A percentile compares a stretch with the other conserved stretches of the same genome.
Evolutionary conservation across 2,888 invertebrate genomes (phyloP).

Genomic region (Ormyrus rosae): DNA sequence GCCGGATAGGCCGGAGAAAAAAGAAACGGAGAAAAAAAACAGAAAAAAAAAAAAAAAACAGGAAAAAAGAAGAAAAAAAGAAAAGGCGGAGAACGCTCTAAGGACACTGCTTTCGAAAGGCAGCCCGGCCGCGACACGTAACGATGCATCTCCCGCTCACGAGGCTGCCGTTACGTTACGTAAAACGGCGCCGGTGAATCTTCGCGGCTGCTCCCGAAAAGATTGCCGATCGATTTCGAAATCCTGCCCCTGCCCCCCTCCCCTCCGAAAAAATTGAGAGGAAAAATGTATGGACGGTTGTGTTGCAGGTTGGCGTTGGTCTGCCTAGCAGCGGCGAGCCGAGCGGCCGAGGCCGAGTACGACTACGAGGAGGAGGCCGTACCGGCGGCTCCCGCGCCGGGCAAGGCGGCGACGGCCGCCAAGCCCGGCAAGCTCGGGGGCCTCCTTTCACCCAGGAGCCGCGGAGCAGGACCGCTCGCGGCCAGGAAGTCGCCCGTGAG

Average conservation of each 20-base stretch:
- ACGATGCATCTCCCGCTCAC: neutral
- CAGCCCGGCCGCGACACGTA: neutral
- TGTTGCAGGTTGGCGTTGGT: neutral
- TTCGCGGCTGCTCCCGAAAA: too few relatives aligned
- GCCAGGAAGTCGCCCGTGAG: conserved; percentile 19
- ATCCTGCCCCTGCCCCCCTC: too few relatives aligned
- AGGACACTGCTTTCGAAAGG: neutral
- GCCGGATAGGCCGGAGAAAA: neutral
- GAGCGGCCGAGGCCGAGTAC: conserved; percentile 1
- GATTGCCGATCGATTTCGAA: too few relatives aligned
- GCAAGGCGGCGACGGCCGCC: neutral
- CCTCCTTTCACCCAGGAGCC: conserved; percentile 15
- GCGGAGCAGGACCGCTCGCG: conserved; percentile 3
- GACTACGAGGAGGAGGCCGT: conserved; percentile 21
- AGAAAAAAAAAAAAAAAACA: neutral
- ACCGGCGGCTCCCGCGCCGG: neutral
- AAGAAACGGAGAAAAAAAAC: neutral
- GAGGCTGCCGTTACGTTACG: neutral
- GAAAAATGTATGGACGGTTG: neutral
- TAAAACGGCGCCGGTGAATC: too few relatives aligned
- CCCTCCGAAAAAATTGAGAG: too few relatives aligned
- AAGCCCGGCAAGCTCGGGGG: conserved; percentile 5
- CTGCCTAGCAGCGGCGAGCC: neutral
- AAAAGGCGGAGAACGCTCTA: neutral
- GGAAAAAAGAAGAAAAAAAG: neutral